Evolutionary conservation across 2,888 invertebrate species (phyloP), one percentile per base, ranked within the genome.

Genomic region (Andrena bicolor): DNA sequence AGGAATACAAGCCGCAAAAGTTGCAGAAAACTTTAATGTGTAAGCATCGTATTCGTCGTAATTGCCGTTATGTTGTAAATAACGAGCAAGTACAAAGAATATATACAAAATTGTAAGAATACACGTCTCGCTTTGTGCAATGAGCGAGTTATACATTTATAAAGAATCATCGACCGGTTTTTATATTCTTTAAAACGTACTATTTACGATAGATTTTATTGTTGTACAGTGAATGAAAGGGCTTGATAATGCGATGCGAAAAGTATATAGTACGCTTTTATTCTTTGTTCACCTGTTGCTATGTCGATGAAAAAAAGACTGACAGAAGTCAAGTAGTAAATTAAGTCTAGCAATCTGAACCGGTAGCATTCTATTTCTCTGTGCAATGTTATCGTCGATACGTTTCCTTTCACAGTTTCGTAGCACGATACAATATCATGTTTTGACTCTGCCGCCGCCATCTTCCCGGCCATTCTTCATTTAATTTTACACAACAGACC

Each of bases 291-390:
- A 96, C 96, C 96, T 94, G 96, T 95, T 76, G 95, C 94, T 83
- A 95, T 93, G 93, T 95, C 96, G 74, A 95, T 95, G 86, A 95
- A 92, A 91, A 95, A 95, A 73, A 95, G 95, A 82, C 95, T 94
- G 88, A 96, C 94, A 77, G 95, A 96, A 91, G 95, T 94, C 91
- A 95, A 72, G 61, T 91, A 91, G 74, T 91, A 90, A 61, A 91
- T 68, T 65, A 90, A 66, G 77, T 92, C 90, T 63, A 86, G 77
- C 70, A 79, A 76, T 77, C 83, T 76, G 81, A 91, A 91, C 76
- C 71, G 86, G 63, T 90, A 90, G 74, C 82, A 75, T 76, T 90
- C 88, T 69, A 75, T 76, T 76, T 89, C 88, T 41, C 84, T 87
- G 73, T 86, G 80, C 68, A 86, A 76, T 78, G 82, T 77, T 66